Percentiles rank a stretch among this genome's conserved stretches.
Conservation (phyloP, 2,113 vertebrate species). For the Erinaceus europaeus region DNA sequence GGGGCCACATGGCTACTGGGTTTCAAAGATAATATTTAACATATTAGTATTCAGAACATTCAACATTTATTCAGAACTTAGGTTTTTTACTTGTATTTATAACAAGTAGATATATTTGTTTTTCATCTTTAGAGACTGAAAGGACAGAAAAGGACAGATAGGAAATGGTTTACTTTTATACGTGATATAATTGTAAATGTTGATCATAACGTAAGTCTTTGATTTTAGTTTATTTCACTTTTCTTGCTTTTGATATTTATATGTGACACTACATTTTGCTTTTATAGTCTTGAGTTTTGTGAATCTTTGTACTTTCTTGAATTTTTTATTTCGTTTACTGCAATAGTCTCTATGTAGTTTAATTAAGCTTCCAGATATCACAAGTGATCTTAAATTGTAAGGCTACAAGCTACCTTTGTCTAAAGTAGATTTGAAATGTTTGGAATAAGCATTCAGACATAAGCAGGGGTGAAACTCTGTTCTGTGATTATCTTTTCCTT, state of each 20-base stretch:
- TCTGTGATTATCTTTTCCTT: conserved; percentile 38
- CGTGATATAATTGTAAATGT: not conserved
- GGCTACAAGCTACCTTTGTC: not conserved
- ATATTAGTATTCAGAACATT: not conserved
- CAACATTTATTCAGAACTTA: not conserved
- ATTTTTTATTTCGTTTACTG: not conserved
- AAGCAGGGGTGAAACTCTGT: conserved; percentile 13
- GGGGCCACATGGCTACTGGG: conserved; percentile 34
- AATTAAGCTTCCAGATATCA: not conserved
- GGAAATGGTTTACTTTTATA: not conserved
- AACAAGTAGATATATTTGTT: not conserved
- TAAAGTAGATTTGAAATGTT: not conserved
- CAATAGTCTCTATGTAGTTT: not conserved
- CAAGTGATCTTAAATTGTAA: not conserved
- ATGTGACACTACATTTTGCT: not conserved
- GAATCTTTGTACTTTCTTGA: not conserved
- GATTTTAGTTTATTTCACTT: conserved; percentile 15
- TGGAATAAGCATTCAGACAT: not conserved
- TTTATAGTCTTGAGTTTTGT: conserved; percentile 1
- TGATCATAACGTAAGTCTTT: not conserved
- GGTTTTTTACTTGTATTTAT: not conserved
- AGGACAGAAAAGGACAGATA: not conserved
- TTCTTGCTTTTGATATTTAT: conserved; percentile 5
- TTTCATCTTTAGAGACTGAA: conserved; percentile 12
- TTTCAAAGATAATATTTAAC: conserved; percentile 2